phyloP scores from a whole-genome alignment of 1,140 invertebrate species.

The Ostrea denselamellosa region DNA sequence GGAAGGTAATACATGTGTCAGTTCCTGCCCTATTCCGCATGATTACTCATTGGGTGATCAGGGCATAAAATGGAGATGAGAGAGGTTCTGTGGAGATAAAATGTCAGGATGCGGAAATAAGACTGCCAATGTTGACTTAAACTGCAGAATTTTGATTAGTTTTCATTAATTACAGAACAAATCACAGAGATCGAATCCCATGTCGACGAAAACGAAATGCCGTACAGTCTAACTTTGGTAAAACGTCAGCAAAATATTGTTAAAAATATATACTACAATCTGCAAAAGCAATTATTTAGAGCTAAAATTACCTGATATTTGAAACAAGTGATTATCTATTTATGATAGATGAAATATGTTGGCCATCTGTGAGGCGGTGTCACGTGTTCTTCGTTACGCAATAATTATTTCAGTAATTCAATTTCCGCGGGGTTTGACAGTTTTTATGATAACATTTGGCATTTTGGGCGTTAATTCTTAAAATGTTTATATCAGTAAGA shows the following conservation, averaged over 20 bases:
- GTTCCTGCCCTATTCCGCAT: no score
- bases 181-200: not conserved
- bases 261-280: not conserved
- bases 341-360: constrained; percentile 9
- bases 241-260: not conserved
- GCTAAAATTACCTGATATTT: not conserved
- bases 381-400: not conserved
- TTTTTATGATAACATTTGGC: constrained; percentile 13
- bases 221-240: no score
- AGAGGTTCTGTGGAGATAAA: not conserved
- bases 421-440: not conserved
- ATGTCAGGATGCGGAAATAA: not conserved
- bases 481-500: constrained; percentile 6
- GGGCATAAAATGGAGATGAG: not conserved
- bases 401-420: constrained; percentile 23
- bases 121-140: not conserved
- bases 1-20: no score
- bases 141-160: not conserved
- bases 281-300: not conserved
- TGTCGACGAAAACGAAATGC: not conserved
- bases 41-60: not conserved
- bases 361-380: constrained; percentile 7
- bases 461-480: not conserved
- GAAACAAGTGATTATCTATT: constrained; percentile 3
- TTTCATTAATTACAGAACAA: not conserved